Evolutionary conservation across 2,888 invertebrate genomes (phyloP), one percentile per base, ranked within the genome.

Genomic region (Azorinus chamasolen): DNA sequence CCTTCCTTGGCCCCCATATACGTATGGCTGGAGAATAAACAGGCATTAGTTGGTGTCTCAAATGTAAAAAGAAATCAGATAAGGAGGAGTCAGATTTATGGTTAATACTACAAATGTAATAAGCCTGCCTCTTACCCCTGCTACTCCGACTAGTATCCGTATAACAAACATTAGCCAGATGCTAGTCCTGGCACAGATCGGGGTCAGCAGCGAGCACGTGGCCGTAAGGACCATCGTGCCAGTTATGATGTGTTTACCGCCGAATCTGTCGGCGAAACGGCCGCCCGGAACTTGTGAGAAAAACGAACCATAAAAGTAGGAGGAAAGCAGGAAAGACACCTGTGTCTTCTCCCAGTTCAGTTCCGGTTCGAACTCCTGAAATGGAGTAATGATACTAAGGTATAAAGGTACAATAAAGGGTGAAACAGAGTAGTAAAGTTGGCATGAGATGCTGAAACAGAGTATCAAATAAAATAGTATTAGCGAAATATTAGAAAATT

Each of bases 231-330:
- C 48, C 45, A 79, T 54, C 4, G 72, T 70, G 1, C 41, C 45
- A 5, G 79, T 78, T 16, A 84, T 62, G n/a, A 80, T 64, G 10
- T 61, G 75, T 53, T 79, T 78, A 27, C 79, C 78, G 37, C 84
- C 84, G 25, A 78, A 64, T 20, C 50, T 66, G 51, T 78, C 72
- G 10, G 82, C 82, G 25, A 84, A 25, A 25, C 78, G 71, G 2
- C 78, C 79, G 4, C 73, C 77, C 14, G 76, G 61, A 25, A 82
- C 65, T 45, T 78, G 78, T 1, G 82, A 78, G 62, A 82, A 62
- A 25, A 84, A 70, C 8, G 74, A 80, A 3, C 82, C 84, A 48
- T 84, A 84, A 59, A 82, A 82, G 25, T 79, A 82, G 0, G 82
- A 79, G 1, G 83, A 79, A 39, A 81, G 70, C 6, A 83, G 58